Base-by-base conservation (phyloP, 2,113 vertebrate genomes). In the Globicephala melas region DNA sequence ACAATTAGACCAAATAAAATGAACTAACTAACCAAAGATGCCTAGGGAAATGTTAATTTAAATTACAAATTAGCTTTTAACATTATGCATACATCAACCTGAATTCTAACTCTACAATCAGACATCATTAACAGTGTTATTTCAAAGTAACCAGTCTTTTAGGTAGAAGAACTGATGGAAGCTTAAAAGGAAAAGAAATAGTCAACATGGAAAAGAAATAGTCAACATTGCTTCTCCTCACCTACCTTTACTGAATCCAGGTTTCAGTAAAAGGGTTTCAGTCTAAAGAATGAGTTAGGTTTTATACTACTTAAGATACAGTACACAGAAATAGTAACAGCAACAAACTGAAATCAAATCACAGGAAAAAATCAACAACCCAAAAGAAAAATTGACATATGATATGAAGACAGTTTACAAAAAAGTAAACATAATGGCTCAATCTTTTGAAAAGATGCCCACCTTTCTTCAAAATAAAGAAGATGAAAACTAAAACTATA, bases 81-180 rank as follows among this genome's bases (percentile, higher is more conserved):
- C 5, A 82, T 58, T 60, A 88, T 50, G n/a, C 20, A 87, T 73
- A 86, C 68, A 73, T 73, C 44, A 86, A 87, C 83, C 28, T 25
- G 15, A 92, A 95, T 63, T 87, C 41, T 50, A 62, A 63, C 26
- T 95, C 82, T 70, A 63, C 26, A 77, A 62, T 70, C 38, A 91
- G 62, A 60, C 38, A 36, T 76, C 79, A 76, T 74, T 76, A 95
- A 70, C 41, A 80, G 91, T n/a, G 55, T 92, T 92, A 86, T 87
- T 95, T 91, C 63, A 63, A 86, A 86, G 81, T 77, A 80, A 95
- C 44, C n/a, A 63, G n/a, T 63, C 28, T 63, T 79, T 62, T 20
- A 91, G 26, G 41, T 95, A n/a, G 26, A 91, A 63, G 25, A 95
- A 91, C 3, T 73, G 14, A 92, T 33, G 65, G 55, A 82, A 67